These are phyloP conservation scores for Cyphomyrmex costatus DNA, from an alignment of 1,140 invertebrate genomes.

Conservation along the genomic window DNA sequence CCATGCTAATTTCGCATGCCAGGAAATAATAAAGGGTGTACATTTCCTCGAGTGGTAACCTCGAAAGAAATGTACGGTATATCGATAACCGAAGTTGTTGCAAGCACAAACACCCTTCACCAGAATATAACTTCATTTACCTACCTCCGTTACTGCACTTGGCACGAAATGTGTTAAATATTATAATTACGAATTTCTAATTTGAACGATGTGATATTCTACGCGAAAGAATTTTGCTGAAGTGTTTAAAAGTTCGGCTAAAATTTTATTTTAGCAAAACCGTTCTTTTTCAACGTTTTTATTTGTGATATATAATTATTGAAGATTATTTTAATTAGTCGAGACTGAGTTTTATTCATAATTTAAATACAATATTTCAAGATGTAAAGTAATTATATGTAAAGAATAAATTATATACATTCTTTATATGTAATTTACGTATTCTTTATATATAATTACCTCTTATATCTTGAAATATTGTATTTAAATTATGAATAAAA, in stretches of 20 bases:
- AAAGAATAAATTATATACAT: not conserved
- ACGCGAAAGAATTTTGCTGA: too few relatives aligned
- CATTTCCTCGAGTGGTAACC: slow-evolving; percentile 76
- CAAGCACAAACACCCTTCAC: not conserved
- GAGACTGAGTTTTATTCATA: not conserved
- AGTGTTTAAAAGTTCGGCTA: too few relatives aligned
- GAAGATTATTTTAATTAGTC: not conserved
- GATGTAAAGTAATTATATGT: not conserved
- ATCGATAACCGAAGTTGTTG: slow-evolving; percentile 24
- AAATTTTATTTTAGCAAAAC: too few relatives aligned
- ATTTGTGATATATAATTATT: not conserved
- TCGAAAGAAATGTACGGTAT: slow-evolving; percentile 5
- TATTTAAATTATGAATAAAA: not conserved
- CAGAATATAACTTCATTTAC: not conserved
- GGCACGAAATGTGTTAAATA: not conserved
- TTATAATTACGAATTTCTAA: not conserved
- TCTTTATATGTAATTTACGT: not conserved
- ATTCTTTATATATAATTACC: too few relatives aligned
- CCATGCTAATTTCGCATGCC: slow-evolving; percentile 80
- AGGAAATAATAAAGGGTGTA: slow-evolving; percentile 82
- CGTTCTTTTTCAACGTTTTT: too few relatives aligned
- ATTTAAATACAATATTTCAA: not conserved
- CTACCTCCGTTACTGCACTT: not conserved
- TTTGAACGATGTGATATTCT: too few relatives aligned
- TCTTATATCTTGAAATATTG: not conserved